Base-by-base conservation (phyloP, 2,797 vertebrate genomes). In the Oryzias sinensis region DNA sequence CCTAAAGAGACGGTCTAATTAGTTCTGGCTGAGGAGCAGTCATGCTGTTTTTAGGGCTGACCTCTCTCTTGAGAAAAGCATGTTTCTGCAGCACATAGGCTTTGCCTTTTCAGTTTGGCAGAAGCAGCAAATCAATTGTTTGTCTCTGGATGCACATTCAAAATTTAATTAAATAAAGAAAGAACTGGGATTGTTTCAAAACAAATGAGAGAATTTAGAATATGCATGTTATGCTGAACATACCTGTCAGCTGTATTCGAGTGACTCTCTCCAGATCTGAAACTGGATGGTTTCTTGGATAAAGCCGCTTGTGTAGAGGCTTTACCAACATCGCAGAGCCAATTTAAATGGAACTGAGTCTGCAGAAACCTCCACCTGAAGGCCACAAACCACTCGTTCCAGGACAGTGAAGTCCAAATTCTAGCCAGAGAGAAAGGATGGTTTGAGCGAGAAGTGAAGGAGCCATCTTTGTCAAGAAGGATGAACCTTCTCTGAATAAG, bases 41-140 rank as follows among this genome's bases (percentile, higher is more conserved):
- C 22, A 15, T 14, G 46, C 41, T 80, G 69, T 78, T 67, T 77
- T 72, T 62, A 77, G 54, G 1, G 0, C 50, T 37, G 15, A 33
- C 25, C 24, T 48, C 47, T 71, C 55, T 45, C 50, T 42, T 50
- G 27, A 64, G 45, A 46, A 49, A 45, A 50, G 15, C 1, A 46
- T 16, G 41, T 51, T 66, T 71, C 53, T 62, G 40, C 43, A 46
- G 5, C 44, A 11, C 20, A 0, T 1, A 18, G 9, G 9, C 44
- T 46, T 44, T 46, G 17, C 9, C 44, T 20, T 46, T 46, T 46
- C 13, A 49, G 46, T 49, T 59, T 41, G 25, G 44, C 22, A 27
- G 14, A 8, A n/a, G 41, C 25, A 51, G 33, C 20, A 56, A 50
- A 17, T 59, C n/a, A 15, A 33, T 20, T 44, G 17, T 42, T 56